phyloP scores from a whole-genome alignment of 2,888 invertebrate species.

The Dexiosoma caninum region DNA sequence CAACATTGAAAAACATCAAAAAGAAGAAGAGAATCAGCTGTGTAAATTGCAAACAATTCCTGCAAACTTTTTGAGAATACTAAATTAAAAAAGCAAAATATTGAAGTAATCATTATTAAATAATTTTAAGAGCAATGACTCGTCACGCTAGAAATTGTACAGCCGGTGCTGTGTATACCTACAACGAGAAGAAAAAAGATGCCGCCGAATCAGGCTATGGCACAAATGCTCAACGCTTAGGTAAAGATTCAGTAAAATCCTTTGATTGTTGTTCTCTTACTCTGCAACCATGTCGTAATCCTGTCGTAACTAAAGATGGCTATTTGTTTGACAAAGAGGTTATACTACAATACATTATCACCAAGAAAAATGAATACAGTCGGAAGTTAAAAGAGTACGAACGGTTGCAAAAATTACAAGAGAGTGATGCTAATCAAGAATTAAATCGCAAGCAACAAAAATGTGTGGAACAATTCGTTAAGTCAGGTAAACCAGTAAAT shows the following conservation, averaged over 20 bases:
- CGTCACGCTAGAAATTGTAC: slow-evolving; percentile 99
- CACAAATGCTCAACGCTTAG: slow-evolving; percentile 66
- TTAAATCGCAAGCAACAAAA: slow-evolving; percentile 79
- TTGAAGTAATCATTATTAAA: not conserved
- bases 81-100: too few species aligned
- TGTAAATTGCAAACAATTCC: not conserved
- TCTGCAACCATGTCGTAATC: slow-evolving; percentile 96
- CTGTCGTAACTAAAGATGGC: slow-evolving; percentile 94
- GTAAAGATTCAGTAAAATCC: slow-evolving; percentile 83
- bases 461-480: slow-evolving; percentile 87
- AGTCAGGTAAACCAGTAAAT: slow-evolving; percentile 82
- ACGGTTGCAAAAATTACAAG: slow-evolving; percentile 87
- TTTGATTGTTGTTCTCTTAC: slow-evolving; percentile 99
- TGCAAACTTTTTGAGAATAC: too few species aligned
- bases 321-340: slow-evolving; percentile 98
- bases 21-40: slow-evolving; percentile 6
- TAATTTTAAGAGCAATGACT: slow-evolving; percentile 82
- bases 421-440: slow-evolving; percentile 83
- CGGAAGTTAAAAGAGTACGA: slow-evolving; percentile 95
- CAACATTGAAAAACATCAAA: slow-evolving; percentile 22
- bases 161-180: slow-evolving; percentile 98
- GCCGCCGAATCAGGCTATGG: slow-evolving; percentile 93
- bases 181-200: slow-evolving; percentile 98
- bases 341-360: slow-evolving; percentile 94
- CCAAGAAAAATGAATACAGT: slow-evolving; percentile 94